phyloP scores from a whole-genome alignment of 2,797 vertebrate species.

The Pipistrellus nathusii region DNA sequence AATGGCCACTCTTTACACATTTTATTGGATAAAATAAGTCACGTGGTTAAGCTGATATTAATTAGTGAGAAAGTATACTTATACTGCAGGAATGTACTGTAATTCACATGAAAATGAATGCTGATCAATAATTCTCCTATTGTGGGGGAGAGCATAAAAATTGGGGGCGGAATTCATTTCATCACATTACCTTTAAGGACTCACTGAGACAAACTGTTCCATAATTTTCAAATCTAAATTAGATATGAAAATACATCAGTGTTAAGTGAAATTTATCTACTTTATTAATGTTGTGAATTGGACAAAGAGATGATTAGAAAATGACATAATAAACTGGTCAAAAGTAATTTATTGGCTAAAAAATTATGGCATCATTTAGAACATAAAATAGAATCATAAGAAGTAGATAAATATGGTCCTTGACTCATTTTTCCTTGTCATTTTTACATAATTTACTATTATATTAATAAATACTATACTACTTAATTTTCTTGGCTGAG shows the following conservation, averaged over 20 bases:
- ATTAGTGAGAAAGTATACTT: not conserved
- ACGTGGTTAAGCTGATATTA: not conserved
- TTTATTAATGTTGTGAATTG: not conserved
- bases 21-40: not conserved
- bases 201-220: not conserved
- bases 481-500: not conserved
- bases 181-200: not conserved
- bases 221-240: conserved; percentile 20
- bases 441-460: not conserved
- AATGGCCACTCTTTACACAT: not conserved
- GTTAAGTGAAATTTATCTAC: not conserved
- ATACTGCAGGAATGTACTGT: not conserved
- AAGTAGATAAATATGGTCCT: not conserved
- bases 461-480: not conserved
- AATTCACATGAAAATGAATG: not conserved
- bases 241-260: not conserved
- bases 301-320: not conserved
- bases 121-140: not conserved
- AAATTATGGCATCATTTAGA: not conserved
- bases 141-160: not conserved
- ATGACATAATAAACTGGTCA: not conserved
- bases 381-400: not conserved
- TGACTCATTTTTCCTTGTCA: not conserved
- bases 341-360: not conserved
- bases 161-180: not conserved